Evolutionary conservation across 2,797 vertebrate genomes (phyloP).

Genomic region (Spinus olivaceus): DNA sequence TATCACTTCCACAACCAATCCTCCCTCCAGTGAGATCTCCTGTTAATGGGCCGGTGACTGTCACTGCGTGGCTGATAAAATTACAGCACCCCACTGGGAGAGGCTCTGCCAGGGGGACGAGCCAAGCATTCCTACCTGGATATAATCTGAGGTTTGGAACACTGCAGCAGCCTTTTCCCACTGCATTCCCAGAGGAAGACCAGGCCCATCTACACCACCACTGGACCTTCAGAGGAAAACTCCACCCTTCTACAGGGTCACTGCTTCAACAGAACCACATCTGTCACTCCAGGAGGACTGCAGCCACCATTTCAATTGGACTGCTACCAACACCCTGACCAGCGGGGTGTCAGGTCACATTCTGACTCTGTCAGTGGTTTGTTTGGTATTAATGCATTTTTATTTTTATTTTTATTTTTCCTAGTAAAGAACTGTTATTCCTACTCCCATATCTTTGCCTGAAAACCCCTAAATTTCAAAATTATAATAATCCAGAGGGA

Average conservation of each 20-base stretch:
- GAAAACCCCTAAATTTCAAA: neutral
- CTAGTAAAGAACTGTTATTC: neutral
- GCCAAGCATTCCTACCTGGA: neutral
- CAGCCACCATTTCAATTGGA: neutral
- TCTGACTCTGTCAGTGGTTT: neutral
- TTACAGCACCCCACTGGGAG: no score
- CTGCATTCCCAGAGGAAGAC: neutral
- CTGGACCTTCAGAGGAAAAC: neutral
- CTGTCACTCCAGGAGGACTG: neutral
- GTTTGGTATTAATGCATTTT: neutral
- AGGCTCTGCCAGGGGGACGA: neutral
- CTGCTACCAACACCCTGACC: neutral
- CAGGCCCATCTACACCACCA: neutral
- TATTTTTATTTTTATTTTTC: neutral
- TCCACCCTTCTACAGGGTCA: neutral
- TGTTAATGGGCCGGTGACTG: neutral
- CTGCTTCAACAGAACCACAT: neutral
- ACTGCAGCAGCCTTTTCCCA: neutral
- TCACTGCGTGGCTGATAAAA: neutral
- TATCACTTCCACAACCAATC: neutral
- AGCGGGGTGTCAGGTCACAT: neutral
- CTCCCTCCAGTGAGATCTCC: neutral
- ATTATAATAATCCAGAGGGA: neutral
- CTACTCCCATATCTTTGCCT: neutral
- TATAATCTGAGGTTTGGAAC: neutral